Base-by-base conservation (phyloP, 2,888 invertebrate genomes). In the Drosophila meridiana region DNA sequence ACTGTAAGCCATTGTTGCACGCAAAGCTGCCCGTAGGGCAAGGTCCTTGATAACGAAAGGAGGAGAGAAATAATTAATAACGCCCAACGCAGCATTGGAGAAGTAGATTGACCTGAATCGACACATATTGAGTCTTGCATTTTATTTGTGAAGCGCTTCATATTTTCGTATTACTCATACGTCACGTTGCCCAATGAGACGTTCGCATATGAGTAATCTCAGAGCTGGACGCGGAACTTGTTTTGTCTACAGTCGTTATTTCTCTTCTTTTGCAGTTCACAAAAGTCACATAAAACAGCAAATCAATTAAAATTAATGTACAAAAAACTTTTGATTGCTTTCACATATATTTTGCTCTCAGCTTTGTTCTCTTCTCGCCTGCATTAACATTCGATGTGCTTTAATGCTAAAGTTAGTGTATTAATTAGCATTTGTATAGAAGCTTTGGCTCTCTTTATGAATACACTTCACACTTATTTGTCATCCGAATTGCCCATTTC, bases 21-120 rank as follows among this genome's bases (percentile, higher is more conserved):
- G 93, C 92, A 85, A 95, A 94, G 55, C 94, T 94, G 80, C 94
- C 95, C 92, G 87, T 92, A 91, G 94, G 94, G 84, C 94, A 94
- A 47, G 93, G 90, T 78, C 94, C 95, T 94, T 47, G 34, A 45
- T 11, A 36, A 36, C 45, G 67, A 72, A 72, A 11, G 40, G 48
- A 55, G 28, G 26, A 45, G 38, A 50, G 75, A 76, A 69, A 72
- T 73, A 80, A 78, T 76, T 58, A 75, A 69, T 62, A 55, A 40
- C 38, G 26, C 28, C 38, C 55, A 56, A 45, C 58, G 66, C 52
- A 59, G 55, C 28, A 72, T 56, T 42, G 45, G 1, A 72, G 42
- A 11, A 20, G 20, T 32, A 45, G 52, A 26, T 61, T 80, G 81
- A 67, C 69, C 78, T 69, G 45, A 69, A 81, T 75, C 53, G 69